Conservation (phyloP, 2,888 invertebrate genomes). For the Eurytoma californica region DNA sequence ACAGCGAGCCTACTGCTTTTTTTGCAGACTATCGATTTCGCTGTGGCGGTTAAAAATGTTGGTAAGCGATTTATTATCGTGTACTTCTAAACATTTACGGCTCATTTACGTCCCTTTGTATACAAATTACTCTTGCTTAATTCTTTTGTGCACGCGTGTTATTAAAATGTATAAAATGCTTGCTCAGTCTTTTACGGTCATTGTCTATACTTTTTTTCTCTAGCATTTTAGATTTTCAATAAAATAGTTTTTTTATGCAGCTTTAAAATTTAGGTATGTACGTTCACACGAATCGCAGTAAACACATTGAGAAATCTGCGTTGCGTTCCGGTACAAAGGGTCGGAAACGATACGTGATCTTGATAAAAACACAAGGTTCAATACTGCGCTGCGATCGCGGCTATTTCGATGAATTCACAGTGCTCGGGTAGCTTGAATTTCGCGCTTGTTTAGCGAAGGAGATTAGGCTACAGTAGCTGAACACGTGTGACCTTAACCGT, state of each 20-base stretch:
- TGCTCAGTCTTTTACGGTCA: too few relatives aligned
- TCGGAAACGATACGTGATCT: conserved; percentile 32
- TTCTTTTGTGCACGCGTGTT: too few relatives aligned
- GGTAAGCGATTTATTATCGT: too few relatives aligned
- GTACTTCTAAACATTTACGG: too few relatives aligned
- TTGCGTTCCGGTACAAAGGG: neutral
- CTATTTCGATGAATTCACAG: conserved; percentile 36
- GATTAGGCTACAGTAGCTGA: neutral
- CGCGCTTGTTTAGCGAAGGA: conserved; percentile 25
- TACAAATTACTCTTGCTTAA: too few relatives aligned
- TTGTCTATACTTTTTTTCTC: too few relatives aligned
- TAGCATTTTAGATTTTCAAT: too few relatives aligned
- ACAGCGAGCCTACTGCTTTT: neutral
- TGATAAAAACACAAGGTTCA: conserved; percentile 28
- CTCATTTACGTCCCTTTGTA: too few relatives aligned
- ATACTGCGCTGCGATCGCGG: neutral
- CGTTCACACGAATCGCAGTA: too few relatives aligned
- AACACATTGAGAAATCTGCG: neutral
- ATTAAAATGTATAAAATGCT: too few relatives aligned
- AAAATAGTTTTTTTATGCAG: too few relatives aligned
- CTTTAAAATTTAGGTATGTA: too few relatives aligned
- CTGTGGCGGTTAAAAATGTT: neutral
- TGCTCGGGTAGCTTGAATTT: conserved; percentile 11
- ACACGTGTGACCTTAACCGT: conserved; percentile 6
- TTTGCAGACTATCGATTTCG: neutral